Base-by-base conservation (phyloP, 1,140 invertebrate genomes). In the Thereuonema tuberculata region DNA sequence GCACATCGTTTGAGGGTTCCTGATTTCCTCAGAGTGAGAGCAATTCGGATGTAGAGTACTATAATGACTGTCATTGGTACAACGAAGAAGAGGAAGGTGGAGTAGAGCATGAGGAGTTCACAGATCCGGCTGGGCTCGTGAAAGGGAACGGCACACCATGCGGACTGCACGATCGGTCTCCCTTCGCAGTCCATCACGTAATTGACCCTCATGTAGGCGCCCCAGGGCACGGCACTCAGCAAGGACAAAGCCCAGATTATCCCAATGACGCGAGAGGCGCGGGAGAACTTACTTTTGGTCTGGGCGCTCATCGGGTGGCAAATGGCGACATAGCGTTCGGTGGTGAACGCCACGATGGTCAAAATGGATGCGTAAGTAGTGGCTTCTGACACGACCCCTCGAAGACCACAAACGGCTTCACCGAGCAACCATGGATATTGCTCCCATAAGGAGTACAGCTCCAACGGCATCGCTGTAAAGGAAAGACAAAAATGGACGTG, bases 271-370 rank as follows among this genome's bases (percentile, higher is more conserved):
- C 77, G 77, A 20, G 82, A 69, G 17, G 80, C 82, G 37, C 84
- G 71, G 17, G 78, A 77, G n/a, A 82, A 70, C 59, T 77, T 87
- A 0, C 86, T 87, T 77, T 91, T 85, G 1, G 85, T 89, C 68
- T 93, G 89, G 0, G 87, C 84, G 65, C 87, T 76, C 64, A 96
- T 85, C 0, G 93, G 92, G 70, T 93, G 85, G 72, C 92, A 95
- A 64, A 97, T 95, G 17, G 91, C 93, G 21, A 96, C 81, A 71
- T 96, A 98, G 52, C 94, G 74, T 72, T 98, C 94, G 2, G 94
- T 81, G 0, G 93, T 97, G 74, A 98, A 98, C 1, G 89, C 87
- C 0, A 87, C 89, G 50, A 94, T 93, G 5, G 89, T 93, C 50
- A 97, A 76, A 0, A 97, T 87, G 0, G 93, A 94, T 0, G 93